Base-by-base conservation (phyloP, 2,113 vertebrate genomes). In the Datnioides undecimradiatus region DNA sequence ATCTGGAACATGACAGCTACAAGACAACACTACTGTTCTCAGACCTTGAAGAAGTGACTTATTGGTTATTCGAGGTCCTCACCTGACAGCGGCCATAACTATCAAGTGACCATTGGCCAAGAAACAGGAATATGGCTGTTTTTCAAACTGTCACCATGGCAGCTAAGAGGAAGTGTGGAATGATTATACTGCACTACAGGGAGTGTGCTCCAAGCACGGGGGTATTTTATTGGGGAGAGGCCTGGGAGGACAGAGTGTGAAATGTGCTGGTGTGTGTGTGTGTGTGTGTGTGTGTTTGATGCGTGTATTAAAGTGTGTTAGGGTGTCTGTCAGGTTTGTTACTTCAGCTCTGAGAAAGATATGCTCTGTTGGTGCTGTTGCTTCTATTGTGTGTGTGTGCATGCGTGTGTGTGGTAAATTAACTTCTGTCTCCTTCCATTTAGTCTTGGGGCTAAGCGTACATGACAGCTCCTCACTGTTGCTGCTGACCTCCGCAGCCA, bases 351-450 rank as follows among this genome's bases (percentile, higher is more conserved):
- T 73, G 60, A 5, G 25, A 54, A 57, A 43, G 52, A 27, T 25
- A 10, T 46, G 65, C 54, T 76, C 48, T 75, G 14, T 58, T 82
- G 31, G 51, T 23, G 2, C 55, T 68, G 27, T 14, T 40, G 13
- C 36, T 52, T 17, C 29, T 59, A 12, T 9, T 65, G 54, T 40
- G 33, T 65, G 48, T 64, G 57, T 40, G 27, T 52, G 51, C 21
- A 41, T 51, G 66, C 67, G 27, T n/a, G 70, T 66, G 48, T 75
- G 74, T 40, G 65, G 52, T 73, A 78, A 83, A 78, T 84, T 80
- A 83, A 76, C 72, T 79, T 66, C 79, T 83, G 82, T 77, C 83
- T 76, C 19, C 16, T 67, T 81, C 46, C 69, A 82, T 84, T 85
- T 76, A 67, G 41, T 64, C 66, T 57, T 3, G 1, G 65, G 62